phyloP scores from a whole-genome alignment of 2,113 vertebrate genomes.

The Collichthys lucidus region DNA sequence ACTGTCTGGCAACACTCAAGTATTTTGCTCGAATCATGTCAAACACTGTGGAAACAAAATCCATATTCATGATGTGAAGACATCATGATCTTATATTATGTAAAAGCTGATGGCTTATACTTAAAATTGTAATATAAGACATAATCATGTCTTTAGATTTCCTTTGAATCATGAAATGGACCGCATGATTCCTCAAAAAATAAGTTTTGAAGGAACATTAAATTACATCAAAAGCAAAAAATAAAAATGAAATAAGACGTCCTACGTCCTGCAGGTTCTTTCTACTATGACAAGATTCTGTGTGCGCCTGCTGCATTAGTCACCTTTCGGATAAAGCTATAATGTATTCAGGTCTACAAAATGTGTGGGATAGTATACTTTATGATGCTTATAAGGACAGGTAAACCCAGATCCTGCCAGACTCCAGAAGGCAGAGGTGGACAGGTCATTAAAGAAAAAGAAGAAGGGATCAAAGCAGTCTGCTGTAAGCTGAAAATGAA shows the following conservation, averaged over 20 bases:
- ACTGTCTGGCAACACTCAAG: neutral
- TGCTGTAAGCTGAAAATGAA: conserved; percentile 20
- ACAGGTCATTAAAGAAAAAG: conserved; percentile 28
- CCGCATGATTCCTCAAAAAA: neutral
- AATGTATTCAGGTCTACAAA: conserved; percentile 20
- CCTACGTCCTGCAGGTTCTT: neutral
- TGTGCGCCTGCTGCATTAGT: neutral
- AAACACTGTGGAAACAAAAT: neutral
- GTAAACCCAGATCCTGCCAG: conserved; percentile 11
- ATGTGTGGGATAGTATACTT: conserved; percentile 16
- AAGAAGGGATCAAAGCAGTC: conserved; percentile 13
- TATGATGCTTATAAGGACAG: conserved; percentile 2
- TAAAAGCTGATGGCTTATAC: too few species aligned
- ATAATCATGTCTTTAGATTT: neutral
- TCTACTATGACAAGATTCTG: conserved; percentile 8
- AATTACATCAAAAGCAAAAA: neutral
- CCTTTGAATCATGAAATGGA: neutral
- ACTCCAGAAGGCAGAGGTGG: conserved; percentile 4
- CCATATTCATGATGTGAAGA: too few species aligned
- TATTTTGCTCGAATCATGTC: neutral
- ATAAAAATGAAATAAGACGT: neutral
- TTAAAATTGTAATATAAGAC: too few species aligned
- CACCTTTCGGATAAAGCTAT: conserved; percentile 1
- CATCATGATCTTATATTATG: neutral
- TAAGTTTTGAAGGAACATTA: neutral